Evolutionary conservation across 2,888 invertebrate species (phyloP).

Genomic region (Hydriomena furcata): DNA sequence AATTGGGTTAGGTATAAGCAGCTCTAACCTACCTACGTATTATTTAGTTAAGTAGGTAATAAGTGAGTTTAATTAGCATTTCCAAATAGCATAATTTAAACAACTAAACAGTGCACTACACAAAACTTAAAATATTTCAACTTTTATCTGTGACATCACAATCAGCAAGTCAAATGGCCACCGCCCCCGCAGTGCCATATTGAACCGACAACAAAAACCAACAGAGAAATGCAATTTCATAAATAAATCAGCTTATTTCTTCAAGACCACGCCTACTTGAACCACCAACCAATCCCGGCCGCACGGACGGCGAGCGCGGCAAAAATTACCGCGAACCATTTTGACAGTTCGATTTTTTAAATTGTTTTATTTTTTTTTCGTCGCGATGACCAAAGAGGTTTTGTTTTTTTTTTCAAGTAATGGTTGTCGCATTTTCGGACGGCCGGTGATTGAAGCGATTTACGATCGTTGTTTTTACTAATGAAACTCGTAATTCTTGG

Average conservation of each 20-base stretch:
- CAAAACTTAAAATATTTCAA: conserved; percentile 35
- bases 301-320: conserved; percentile 53
- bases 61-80: no score
- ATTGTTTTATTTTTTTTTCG: conserved; percentile 53
- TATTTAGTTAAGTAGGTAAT: no score
- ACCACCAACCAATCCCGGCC: conserved; percentile 58
- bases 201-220: conserved; percentile 52
- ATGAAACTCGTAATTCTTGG: conserved; percentile 59
- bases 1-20: no score
- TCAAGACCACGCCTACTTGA: conserved; percentile 65
- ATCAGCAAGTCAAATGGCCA: conserved; percentile 62
- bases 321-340: conserved; percentile 78
- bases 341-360: conserved; percentile 71
- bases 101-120: background rate
- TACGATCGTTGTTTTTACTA: conserved; percentile 71
- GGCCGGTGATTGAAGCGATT: conserved; percentile 68
- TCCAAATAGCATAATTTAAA: conserved; percentile 8
- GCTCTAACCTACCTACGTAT: no score
- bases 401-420: conserved; percentile 59
- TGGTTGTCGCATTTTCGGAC: conserved; percentile 65
- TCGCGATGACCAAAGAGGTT: conserved; percentile 49
- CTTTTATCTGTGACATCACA: conserved; percentile 34
- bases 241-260: conserved; percentile 73
- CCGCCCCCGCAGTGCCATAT: conserved; percentile 53
- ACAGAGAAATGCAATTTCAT: conserved; percentile 71